phyloP scores from a whole-genome alignment of 2,797 vertebrate species.

The Macropodus opercularis region DNA sequence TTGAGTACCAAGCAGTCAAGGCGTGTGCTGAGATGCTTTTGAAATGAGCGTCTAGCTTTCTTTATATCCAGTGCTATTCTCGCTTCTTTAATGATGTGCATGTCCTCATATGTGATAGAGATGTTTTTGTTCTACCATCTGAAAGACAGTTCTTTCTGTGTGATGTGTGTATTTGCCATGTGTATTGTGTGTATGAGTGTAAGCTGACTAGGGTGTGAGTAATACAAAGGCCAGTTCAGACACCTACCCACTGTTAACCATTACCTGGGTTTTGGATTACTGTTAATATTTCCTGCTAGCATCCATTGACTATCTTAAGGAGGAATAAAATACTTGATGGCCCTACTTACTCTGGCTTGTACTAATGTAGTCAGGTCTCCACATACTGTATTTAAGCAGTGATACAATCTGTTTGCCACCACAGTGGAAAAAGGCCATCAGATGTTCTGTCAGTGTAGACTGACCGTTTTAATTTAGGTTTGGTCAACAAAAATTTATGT shows the following conservation, averaged over 20 bases:
- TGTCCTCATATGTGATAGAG: not conserved
- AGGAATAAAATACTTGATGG: conserved; percentile 15
- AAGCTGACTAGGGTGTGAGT: not conserved
- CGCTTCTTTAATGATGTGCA: not conserved
- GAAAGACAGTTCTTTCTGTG: not conserved
- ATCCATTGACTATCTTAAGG: not conserved
- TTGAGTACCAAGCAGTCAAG: not conserved
- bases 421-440: no score
- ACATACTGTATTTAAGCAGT: no score
- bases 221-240: not conserved
- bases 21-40: conserved; percentile 9
- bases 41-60: not conserved
- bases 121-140: not conserved
- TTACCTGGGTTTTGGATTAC: conserved; percentile 1
- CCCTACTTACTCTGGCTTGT: not conserved
- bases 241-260: not conserved
- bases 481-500: no score
- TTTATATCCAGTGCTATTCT: not conserved
- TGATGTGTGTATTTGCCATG: not conserved
- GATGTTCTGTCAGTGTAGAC: no score
- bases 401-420: no score
- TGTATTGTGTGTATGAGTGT: conserved; percentile 7
- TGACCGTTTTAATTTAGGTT: no score
- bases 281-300: not conserved
- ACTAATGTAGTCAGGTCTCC: no score